phyloP scores from a whole-genome alignment of 1,140 invertebrate species.

The Aphis gossypii region DNA sequence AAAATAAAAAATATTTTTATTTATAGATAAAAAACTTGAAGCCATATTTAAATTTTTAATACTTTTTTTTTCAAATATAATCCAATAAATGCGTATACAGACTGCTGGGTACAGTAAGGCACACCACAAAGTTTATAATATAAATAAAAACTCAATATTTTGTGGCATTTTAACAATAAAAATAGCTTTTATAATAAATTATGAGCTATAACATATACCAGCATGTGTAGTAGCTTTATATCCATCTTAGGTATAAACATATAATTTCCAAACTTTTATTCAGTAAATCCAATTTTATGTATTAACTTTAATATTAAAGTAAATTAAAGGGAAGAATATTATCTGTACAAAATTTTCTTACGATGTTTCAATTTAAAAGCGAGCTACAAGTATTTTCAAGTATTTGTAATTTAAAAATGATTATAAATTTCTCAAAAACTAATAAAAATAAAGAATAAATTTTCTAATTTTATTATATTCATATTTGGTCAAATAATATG shows the following conservation, averaged over 20 bases:
- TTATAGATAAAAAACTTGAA: background rate
- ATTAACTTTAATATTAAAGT: background rate
- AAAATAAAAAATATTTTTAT: background rate
- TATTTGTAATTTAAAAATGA: background rate
- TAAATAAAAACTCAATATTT: background rate
- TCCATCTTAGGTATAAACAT: background rate
- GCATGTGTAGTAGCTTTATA: background rate
- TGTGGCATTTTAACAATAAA: background rate
- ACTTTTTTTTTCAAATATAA: background rate
- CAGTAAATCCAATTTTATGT: background rate
- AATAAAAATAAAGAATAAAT: background rate
- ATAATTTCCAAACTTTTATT: background rate
- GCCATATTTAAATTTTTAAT: background rate
- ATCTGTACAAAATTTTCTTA: background rate
- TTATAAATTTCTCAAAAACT: background rate
- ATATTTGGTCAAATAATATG: background rate
- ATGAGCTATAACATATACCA: background rate
- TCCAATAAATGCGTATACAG: background rate
- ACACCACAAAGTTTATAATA: background rate
- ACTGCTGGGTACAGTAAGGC: background rate
- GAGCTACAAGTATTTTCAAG: too few species aligned
- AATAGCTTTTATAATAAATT: background rate
- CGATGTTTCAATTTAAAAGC: background rate
- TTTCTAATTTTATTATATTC: background rate
- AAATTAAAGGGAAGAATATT: background rate